Evolutionary conservation across 1,140 invertebrate species (phyloP), one percentile per base, ranked within the genome.

Genomic region (Drosophila ercepeae): DNA sequence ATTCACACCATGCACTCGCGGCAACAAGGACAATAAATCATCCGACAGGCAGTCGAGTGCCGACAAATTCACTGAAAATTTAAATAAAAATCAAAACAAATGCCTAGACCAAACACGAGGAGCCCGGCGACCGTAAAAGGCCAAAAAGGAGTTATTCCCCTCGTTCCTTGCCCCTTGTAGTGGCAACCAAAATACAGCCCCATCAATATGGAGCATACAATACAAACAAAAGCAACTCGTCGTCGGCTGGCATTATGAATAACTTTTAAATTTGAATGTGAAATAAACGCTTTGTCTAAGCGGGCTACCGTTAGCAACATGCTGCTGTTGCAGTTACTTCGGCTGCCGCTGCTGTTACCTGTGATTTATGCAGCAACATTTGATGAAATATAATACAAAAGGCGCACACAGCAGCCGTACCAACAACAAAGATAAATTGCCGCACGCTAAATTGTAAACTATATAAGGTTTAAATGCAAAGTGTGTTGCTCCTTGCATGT

Each of bases 331-430:
- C 60, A 18, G 50, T 57, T 44, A 18, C 54, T 29, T 16, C 58
- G 50, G 21, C 29, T 32, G 58, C 23, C 6, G 49, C 27, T 58
- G 77, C 63, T 61, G 57, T 68, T 70, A 59, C 71, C 67, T 64
- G 68, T 88, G 82, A 88, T 88, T 88, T 88, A 88, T 88, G 82
- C 82, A 59, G 74, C 77, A 77, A 82, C 74, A 78, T 88, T 88
- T 88, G 82, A 88, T 88, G 82, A 88, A 88, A 88, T 88, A 88
- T 88, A 88, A 82, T 88, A 88, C 82, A 88, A 88, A 88, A 82
- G 78, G 77, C 57, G 60, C 74, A 64, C 74, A 68, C 73, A 63
- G 67, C 79, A 78, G 74, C 74, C 46, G 55, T 48, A 52, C 46
- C 57, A 27, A 63, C 65, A 81, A 70, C 61, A 76, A 76, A 79